These are phyloP conservation scores for Poecile montanus DNA, from an alignment of 2,797 vertebrate species.

Conservation along the genomic window DNA sequence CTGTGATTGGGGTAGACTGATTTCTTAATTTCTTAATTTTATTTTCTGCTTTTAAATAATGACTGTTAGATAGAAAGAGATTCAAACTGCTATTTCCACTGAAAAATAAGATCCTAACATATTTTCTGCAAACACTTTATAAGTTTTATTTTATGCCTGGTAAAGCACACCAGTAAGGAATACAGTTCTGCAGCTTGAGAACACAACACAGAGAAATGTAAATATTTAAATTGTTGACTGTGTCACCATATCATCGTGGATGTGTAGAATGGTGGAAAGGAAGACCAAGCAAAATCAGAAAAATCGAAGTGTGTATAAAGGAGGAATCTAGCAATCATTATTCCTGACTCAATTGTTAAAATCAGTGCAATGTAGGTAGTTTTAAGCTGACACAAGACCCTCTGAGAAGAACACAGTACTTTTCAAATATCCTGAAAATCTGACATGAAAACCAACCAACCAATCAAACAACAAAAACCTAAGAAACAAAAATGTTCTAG, in stretches of 20 bases:
- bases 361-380: neutral
- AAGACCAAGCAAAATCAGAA: neutral
- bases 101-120: neutral
- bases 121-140: neutral
- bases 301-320: neutral
- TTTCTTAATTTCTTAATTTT: constrained; percentile 54
- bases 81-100: neutral
- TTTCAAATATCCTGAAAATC: neutral
- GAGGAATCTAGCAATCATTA: neutral
- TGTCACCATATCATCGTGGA: neutral
- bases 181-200: neutral
- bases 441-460: neutral
- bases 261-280: neutral
- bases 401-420: neutral
- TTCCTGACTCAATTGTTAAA: neutral
- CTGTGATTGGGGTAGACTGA: neutral
- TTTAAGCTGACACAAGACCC: neutral
- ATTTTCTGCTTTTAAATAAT: constrained; percentile 38
- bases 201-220: neutral
- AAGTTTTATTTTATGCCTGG: neutral
- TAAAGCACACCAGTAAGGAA: neutral
- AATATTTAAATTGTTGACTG: neutral
- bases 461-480: rapidly evolving
- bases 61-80: neutral
- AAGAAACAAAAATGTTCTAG: neutral